Percentiles rank a stretch among this genome's conserved stretches.
phyloP scores from a whole-genome alignment of 2,888 invertebrate genomes.

The Cheilosia scutellata region DNA sequence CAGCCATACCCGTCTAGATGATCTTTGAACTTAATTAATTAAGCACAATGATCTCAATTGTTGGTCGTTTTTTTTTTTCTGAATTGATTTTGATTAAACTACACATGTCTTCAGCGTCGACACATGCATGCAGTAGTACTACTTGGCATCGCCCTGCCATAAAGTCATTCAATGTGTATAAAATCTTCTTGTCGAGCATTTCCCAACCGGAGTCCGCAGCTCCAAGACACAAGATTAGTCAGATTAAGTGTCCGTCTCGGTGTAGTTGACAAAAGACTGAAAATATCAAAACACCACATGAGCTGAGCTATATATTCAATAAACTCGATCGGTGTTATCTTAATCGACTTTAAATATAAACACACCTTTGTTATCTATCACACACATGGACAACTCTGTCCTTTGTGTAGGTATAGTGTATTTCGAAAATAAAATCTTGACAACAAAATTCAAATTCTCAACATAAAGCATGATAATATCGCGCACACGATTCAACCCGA shows the following conservation, averaged over 20 bases:
- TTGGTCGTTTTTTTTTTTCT: slow-evolving; percentile 76
- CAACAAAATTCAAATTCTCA: slow-evolving; percentile 32
- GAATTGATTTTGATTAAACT: slow-evolving; percentile 75
- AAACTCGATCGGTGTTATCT: slow-evolving; percentile 3
- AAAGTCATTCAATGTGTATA: slow-evolving; percentile 59
- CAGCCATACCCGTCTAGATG: slow-evolving; percentile 78
- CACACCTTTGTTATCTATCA: slow-evolving; percentile 45
- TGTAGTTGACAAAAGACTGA: slow-evolving; percentile 51
- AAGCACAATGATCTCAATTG: slow-evolving; percentile 84
- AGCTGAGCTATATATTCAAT: not conserved
- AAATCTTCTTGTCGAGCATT: slow-evolving; percentile 43
- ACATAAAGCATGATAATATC: slow-evolving; percentile 57
- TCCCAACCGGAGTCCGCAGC: slow-evolving; percentile 41
- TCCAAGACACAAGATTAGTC: slow-evolving; percentile 59
- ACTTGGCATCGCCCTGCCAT: slow-evolving; percentile 60
- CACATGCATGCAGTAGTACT: slow-evolving; percentile 63
- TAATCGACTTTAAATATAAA: slow-evolving; percentile 22
- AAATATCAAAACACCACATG: not conserved
- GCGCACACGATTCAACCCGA: slow-evolving; percentile 44
- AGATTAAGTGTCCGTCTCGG: slow-evolving; percentile 54
- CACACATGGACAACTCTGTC: not conserved
- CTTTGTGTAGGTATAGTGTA: not conserved
- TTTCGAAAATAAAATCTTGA: not conserved
- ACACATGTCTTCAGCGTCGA: slow-evolving; percentile 71
- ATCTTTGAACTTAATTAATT: slow-evolving; percentile 84